phyloP scores from a whole-genome alignment of 1,140 invertebrate genomes.

The Octopus bimaculoides region DNA sequence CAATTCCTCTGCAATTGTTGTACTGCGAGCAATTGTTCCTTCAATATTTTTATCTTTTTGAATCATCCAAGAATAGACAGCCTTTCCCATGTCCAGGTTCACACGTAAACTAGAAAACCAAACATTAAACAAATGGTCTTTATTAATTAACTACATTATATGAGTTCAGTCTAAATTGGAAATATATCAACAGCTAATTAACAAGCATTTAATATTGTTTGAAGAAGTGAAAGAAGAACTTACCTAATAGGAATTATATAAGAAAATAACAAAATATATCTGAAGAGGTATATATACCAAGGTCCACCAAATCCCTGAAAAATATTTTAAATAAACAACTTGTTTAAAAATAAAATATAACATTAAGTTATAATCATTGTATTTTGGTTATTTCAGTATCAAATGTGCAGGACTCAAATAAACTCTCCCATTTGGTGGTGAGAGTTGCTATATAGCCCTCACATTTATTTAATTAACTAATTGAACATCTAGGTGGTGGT shows the following conservation, averaged over 20 bases:
- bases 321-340: too few relatives aligned
- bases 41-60: slow-evolving; percentile 88
- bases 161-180: too few relatives aligned
- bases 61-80: slow-evolving; percentile 96
- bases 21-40: slow-evolving; percentile 95
- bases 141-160: not conserved
- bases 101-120: slow-evolving; percentile 78
- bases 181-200: too few relatives aligned
- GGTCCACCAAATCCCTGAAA: slow-evolving; percentile 76
- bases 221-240: slow-evolving; percentile 24
- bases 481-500: too few relatives aligned
- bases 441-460: too few relatives aligned
- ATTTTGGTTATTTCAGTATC: too few relatives aligned
- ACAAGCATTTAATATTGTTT: too few relatives aligned
- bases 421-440: too few relatives aligned
- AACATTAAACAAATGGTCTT: not conserved
- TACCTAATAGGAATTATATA: slow-evolving; percentile 98
- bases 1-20: slow-evolving; percentile 94
- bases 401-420: too few relatives aligned
- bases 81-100: slow-evolving; percentile 98
- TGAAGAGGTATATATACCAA: slow-evolving; percentile 95
- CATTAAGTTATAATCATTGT: not conserved
- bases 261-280: slow-evolving; percentile 95
- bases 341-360: not conserved
- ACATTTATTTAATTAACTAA: too few relatives aligned